Conservation (phyloP, 2,113 vertebrate genomes). For the Meriones unguiculatus region DNA sequence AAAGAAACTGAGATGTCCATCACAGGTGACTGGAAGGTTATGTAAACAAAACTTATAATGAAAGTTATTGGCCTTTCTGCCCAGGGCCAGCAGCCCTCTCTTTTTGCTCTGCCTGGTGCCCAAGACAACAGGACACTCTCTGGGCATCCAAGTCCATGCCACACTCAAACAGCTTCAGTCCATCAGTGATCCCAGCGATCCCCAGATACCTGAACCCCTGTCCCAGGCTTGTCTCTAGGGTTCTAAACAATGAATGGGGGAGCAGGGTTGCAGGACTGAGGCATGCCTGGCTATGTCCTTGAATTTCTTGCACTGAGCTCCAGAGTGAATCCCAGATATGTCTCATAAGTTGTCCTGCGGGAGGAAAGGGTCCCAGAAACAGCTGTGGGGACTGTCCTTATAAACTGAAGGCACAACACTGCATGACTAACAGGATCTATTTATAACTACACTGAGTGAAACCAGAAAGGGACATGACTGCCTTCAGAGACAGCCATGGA, state of each 20-base stretch:
- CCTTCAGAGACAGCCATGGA: neutral
- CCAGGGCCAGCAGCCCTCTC: neutral
- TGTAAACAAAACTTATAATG: rapidly evolving
- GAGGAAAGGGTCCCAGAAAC: neutral
- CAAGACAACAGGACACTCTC: neutral
- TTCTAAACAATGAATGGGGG: neutral
- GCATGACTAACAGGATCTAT: neutral
- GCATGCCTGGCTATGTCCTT: neutral
- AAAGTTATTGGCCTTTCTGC: neutral
- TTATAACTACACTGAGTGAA: neutral
- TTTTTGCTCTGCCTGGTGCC: too few relatives aligned
- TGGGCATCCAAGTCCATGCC: neutral
- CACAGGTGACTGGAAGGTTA: neutral
- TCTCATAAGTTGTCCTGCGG: neutral
- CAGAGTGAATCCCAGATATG: neutral
- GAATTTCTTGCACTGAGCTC: neutral
- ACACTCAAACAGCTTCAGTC: neutral
- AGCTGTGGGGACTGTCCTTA: neutral
- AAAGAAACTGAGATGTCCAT: too few relatives aligned
- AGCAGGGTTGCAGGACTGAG: neutral
- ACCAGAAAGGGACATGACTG: neutral
- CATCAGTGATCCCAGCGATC: neutral
- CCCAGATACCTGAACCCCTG: rapidly evolving
- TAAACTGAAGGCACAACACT: neutral
- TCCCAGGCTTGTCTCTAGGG: too few relatives aligned